Evolutionary conservation across 2,797 vertebrate genomes (phyloP).

Genomic region (Pachyuromys duprasi): DNA sequence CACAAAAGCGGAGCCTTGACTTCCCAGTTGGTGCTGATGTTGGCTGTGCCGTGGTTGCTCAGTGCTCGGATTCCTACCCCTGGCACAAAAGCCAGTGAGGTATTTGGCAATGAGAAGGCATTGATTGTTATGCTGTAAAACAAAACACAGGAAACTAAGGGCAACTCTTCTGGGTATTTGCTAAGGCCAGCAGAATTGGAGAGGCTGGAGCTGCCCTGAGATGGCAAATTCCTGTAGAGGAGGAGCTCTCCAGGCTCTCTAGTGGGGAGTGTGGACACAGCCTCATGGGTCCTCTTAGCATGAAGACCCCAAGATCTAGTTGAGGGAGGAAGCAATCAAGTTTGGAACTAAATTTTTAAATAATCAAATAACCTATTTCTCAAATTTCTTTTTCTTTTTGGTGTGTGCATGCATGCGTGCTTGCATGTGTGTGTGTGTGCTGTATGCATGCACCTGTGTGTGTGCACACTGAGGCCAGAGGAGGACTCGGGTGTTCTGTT

Average conservation of each 20-base stretch:
- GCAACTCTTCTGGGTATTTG: background rate
- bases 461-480: background rate
- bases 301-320: background rate
- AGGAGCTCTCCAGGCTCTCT: background rate
- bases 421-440: background rate
- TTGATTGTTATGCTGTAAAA: constrained; percentile 84
- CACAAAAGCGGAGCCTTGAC: constrained; percentile 82
- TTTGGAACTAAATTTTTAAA: background rate
- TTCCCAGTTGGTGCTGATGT: constrained; percentile 80
- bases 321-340: background rate
- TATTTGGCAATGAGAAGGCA: constrained; percentile 82
- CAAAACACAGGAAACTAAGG: constrained; percentile 62
- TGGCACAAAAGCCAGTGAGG: constrained; percentile 82
- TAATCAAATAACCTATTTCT: background rate
- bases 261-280: background rate
- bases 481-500: background rate
- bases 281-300: background rate
- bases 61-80: constrained; percentile 79
- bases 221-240: background rate
- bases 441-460: background rate
- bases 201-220: background rate
- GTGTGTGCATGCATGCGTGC: background rate
- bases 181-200: background rate
- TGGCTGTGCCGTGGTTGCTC: constrained; percentile 79
- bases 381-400: background rate